These are phyloP conservation scores for Euproctis similis DNA, from an alignment of 2,888 invertebrate species.

Conservation along the genomic window DNA sequence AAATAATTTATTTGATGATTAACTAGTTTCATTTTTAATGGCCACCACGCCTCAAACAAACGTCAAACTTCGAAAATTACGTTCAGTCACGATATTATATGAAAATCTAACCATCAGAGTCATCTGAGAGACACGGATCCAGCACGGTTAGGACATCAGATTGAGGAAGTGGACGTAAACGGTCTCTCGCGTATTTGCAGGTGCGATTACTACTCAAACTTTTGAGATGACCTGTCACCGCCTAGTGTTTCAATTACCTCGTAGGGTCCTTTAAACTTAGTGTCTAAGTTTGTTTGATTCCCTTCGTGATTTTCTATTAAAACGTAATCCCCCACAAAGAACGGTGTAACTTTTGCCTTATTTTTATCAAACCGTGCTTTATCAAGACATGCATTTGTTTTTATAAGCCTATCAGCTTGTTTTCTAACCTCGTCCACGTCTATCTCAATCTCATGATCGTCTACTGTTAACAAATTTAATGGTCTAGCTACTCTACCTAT, in stretches of 20 bases:
- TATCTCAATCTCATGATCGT: slow-evolving; percentile 4
- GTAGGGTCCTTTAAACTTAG: slow-evolving; percentile 6
- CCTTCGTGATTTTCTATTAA: slow-evolving; percentile 3
- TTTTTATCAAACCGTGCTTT: background rate
- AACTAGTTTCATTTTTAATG: too few species aligned
- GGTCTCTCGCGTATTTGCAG: slow-evolving; percentile 6
- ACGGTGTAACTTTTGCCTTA: background rate
- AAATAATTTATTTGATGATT: too few species aligned
- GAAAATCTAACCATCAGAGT: too few species aligned
- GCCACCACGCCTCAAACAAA: too few species aligned
- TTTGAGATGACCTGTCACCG: slow-evolving; percentile 3
- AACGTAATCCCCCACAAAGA: background rate
- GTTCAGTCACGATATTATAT: too few species aligned
- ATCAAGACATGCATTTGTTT: background rate
- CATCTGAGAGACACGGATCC: too few species aligned
- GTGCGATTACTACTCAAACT: slow-evolving; percentile 5
- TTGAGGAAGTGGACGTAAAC: slow-evolving; percentile 3
- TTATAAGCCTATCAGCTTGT: background rate
- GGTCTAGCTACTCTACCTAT: slow-evolving; percentile 21
- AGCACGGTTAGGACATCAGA: background rate
- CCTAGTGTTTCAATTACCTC: slow-evolving; percentile 5
- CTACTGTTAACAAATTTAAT: slow-evolving; percentile 6
- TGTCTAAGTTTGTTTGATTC: slow-evolving; percentile 5
- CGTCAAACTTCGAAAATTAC: too few species aligned
- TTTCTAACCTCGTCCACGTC: slow-evolving; percentile 7